These are phyloP conservation scores for Casuarius casuarius DNA, from an alignment of 2,113 vertebrate species.

Conservation along the genomic window DNA sequence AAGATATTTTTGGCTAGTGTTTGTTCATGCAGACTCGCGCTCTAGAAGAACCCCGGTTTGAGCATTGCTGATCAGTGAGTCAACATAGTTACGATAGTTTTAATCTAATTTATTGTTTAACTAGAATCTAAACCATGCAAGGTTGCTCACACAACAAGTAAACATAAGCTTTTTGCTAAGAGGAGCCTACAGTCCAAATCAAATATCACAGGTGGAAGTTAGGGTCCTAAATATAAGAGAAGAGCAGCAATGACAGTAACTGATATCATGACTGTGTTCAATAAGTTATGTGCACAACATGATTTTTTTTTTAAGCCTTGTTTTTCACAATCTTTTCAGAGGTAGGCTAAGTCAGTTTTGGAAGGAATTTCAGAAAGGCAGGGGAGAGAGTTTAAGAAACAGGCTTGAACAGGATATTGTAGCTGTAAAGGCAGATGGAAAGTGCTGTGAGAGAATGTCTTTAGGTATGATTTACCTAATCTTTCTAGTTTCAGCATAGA, in stretches of 20 bases:
- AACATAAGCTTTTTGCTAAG: background rate
- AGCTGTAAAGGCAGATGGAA: background rate
- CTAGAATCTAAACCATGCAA: background rate
- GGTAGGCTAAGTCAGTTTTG: background rate
- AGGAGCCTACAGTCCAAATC: background rate
- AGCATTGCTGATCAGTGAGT: background rate
- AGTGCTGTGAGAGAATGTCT: background rate
- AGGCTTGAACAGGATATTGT: background rate
- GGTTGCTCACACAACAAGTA: background rate
- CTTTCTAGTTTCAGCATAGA: background rate
- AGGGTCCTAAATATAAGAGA: background rate
- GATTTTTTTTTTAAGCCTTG: background rate
- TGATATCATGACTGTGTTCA: background rate
- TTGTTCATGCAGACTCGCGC: background rate
- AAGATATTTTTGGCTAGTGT: background rate
- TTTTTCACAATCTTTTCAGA: slow-evolving; percentile 18
- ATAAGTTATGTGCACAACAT: background rate
- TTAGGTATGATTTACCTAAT: background rate
- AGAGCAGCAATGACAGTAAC: background rate
- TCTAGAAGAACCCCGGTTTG: background rate
- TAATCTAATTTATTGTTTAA: background rate
- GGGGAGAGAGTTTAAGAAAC: background rate
- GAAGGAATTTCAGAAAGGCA: background rate
- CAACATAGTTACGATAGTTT: background rate
- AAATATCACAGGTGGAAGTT: background rate